phyloP scores from a whole-genome alignment of 1,140 invertebrate species.

The Elymnias hypermnestra region DNA sequence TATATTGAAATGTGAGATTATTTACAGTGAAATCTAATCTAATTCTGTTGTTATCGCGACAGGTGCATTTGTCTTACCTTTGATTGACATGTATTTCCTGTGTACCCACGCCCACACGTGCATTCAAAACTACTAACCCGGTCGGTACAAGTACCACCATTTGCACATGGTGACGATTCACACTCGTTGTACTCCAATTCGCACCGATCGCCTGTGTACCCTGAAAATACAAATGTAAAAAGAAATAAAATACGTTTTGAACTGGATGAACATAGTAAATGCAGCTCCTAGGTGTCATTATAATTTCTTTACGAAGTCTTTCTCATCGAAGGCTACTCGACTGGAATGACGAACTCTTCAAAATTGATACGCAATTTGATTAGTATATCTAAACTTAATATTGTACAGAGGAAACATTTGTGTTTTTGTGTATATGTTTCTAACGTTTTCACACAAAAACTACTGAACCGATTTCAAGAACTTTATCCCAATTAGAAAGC shows the following conservation, averaged over 20 bases:
- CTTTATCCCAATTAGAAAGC: too few relatives aligned
- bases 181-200: constrained; percentile 91
- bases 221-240: constrained; percentile 23
- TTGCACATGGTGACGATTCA: constrained; percentile 90
- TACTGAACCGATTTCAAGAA: too few relatives aligned
- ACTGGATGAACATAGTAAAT: background rate
- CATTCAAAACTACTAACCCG: constrained; percentile 86
- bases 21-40: too few relatives aligned
- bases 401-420: too few relatives aligned
- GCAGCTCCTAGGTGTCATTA: background rate
- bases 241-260: background rate
- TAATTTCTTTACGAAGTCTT: background rate
- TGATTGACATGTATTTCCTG: constrained; percentile 83
- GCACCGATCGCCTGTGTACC: constrained; percentile 87
- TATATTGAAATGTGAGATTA: too few relatives aligned
- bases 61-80: constrained; percentile 75
- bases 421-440: too few relatives aligned
- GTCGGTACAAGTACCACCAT: constrained; percentile 89
- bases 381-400: too few relatives aligned
- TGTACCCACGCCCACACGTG: constrained; percentile 86
- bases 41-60: too few relatives aligned
- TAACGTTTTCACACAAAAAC: too few relatives aligned
- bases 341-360: too few relatives aligned
- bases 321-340: too few relatives aligned
- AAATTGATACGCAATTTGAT: too few relatives aligned